Conservation (phyloP, 1,140 invertebrate species). For the Centruroides sculpturatus region DNA sequence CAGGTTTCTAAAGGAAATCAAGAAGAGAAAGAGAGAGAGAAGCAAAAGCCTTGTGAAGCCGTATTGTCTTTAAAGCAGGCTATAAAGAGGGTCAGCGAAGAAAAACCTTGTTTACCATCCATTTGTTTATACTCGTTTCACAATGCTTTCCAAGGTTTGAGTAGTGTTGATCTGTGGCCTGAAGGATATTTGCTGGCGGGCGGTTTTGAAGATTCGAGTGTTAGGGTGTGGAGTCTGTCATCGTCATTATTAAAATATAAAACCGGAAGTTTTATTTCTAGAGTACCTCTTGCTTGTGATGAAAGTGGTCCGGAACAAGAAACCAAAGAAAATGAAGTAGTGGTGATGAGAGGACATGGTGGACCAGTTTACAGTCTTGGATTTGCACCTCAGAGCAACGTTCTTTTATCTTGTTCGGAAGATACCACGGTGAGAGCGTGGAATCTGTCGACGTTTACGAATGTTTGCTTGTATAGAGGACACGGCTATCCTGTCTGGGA, state of each 20-base stretch:
- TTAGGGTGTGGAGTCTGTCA: slow-evolving; percentile 25
- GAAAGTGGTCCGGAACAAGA: neutral
- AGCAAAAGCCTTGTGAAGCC: neutral
- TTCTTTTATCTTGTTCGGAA: slow-evolving; percentile 57
- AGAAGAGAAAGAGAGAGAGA: neutral
- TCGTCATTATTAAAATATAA: slow-evolving; percentile 16
- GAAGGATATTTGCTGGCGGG: neutral
- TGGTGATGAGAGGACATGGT: slow-evolving; percentile 46
- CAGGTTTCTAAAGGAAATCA: no score
- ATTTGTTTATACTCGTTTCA: neutral
- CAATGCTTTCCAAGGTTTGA: neutral
- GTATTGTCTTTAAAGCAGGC: neutral
- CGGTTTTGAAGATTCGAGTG: slow-evolving; percentile 26
- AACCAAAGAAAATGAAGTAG: neutral
- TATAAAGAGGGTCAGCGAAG: neutral
- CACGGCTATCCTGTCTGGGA: slow-evolving; percentile 79
- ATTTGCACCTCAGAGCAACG: slow-evolving; percentile 40
- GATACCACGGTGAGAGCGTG: slow-evolving; percentile 43
- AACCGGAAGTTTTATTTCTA: neutral
- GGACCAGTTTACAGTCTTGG: slow-evolving; percentile 54
- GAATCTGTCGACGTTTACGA: slow-evolving; percentile 24
- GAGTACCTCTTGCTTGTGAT: neutral
- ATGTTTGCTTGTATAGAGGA: slow-evolving; percentile 40
- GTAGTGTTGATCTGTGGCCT: neutral
- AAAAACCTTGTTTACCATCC: neutral